These are phyloP conservation scores for Synanthedon tipuliformis DNA, from an alignment of 2,888 invertebrate genomes.

Conservation along the genomic window DNA sequence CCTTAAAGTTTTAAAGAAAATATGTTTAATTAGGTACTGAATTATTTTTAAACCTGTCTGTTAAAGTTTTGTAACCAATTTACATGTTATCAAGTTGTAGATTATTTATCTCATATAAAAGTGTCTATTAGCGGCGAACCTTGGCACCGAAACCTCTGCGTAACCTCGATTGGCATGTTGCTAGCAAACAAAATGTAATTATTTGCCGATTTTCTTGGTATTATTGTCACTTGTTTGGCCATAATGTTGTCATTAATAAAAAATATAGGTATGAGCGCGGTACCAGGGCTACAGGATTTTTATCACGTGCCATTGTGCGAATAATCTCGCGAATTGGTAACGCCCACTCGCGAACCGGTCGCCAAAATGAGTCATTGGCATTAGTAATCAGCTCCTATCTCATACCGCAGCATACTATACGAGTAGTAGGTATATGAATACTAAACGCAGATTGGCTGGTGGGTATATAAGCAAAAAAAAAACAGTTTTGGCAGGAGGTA, in stretches of 20 bases:
- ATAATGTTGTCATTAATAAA: background rate
- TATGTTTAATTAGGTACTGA: too few relatives aligned
- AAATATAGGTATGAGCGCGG: constrained; percentile 18
- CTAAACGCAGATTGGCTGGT: constrained; percentile 6
- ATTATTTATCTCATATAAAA: constrained; percentile 44
- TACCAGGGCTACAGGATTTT: constrained; percentile 38
- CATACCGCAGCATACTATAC: background rate
- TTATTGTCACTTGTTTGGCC: too few relatives aligned
- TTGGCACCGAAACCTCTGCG: constrained; percentile 56
- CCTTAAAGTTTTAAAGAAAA: too few relatives aligned
- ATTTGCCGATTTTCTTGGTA: constrained; percentile 11
- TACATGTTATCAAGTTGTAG: background rate
- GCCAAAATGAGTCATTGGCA: constrained; percentile 51
- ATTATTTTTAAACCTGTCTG: too few relatives aligned
- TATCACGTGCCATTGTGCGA: constrained; percentile 20
- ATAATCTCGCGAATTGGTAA: constrained; percentile 38
- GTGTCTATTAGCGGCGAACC: constrained; percentile 54
- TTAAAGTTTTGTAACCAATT: too few relatives aligned
- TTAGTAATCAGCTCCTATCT: background rate
- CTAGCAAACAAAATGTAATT: constrained; percentile 34
- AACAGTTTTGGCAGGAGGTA: background rate
- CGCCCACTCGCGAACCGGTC: constrained; percentile 53
- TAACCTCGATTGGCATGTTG: constrained; percentile 48
- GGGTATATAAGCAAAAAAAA: background rate
- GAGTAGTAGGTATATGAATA: background rate